phyloP scores from a whole-genome alignment of 1,140 invertebrate species.

The Cydia splendana region DNA sequence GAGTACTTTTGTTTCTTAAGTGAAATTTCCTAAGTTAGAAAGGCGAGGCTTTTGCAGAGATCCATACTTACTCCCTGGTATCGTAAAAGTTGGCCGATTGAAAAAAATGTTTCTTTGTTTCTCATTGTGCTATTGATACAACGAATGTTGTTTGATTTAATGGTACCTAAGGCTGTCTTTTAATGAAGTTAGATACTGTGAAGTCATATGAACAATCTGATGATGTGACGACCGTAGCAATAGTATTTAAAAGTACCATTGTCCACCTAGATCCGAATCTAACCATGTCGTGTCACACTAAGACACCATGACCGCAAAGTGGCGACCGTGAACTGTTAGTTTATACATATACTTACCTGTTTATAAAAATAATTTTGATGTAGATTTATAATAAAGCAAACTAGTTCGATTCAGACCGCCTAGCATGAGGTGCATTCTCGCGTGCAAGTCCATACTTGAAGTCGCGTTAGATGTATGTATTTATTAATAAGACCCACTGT shows the following conservation, averaged over 20 bases:
- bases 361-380: not conserved
- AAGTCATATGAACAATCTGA: no score
- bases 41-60: slow-evolving; percentile 65
- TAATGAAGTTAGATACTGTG: not conserved
- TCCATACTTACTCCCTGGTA: slow-evolving; percentile 67
- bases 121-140: slow-evolving; percentile 34
- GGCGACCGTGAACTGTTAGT: no score
- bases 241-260: no score
- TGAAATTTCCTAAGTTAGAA: slow-evolving; percentile 73
- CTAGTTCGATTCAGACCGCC: not conserved
- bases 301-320: no score
- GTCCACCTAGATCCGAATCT: no score
- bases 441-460: no score
- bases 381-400: not conserved
- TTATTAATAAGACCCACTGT: no score
- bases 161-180: slow-evolving; percentile 37
- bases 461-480: no score
- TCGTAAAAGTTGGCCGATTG: slow-evolving; percentile 71
- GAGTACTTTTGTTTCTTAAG: slow-evolving; percentile 77
- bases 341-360: no score
- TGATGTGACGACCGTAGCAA: no score
- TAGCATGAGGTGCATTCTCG: no score
- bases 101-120: slow-evolving; percentile 61
- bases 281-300: no score
- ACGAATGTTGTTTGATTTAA: slow-evolving; percentile 39